Percentiles rank a stretch among this genome's conserved stretches.
phyloP scores from a whole-genome alignment of 2,797 vertebrate species.

The Lophotriccus pileatus region DNA sequence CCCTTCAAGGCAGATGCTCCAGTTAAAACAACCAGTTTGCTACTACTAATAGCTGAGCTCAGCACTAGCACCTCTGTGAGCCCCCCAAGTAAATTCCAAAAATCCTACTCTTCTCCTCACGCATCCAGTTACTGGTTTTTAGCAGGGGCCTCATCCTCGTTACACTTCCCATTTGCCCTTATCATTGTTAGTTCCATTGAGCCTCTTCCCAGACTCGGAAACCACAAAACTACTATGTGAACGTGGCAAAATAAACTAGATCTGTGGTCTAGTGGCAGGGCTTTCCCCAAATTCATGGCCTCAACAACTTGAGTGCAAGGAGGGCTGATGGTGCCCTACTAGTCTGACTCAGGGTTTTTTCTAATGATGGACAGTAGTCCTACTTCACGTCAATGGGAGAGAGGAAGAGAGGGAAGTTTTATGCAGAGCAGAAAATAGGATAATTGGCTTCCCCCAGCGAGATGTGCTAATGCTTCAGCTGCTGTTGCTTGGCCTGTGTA shows the following conservation, averaged over 20 bases:
- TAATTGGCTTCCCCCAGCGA: neutral
- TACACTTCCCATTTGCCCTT: neutral
- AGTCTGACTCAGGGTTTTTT: neutral
- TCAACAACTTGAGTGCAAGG: neutral
- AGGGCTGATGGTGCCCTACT: neutral
- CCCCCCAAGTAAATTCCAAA: neutral
- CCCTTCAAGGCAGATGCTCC: neutral
- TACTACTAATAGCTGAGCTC: neutral
- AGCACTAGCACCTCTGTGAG: neutral
- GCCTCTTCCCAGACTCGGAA: neutral
- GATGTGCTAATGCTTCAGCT: neutral
- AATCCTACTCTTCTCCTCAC: neutral
- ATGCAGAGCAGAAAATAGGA: neutral
- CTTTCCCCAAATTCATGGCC: neutral
- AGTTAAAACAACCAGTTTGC: neutral
- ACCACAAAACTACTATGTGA: neutral
- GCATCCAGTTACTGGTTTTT: neutral
- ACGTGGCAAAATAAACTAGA: neutral
- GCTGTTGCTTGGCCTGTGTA: neutral
- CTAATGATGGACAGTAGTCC: neutral
- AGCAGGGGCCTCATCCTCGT: neutral
- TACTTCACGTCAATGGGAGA: neutral
- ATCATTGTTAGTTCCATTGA: neutral
- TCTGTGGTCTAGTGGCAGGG: neutral
- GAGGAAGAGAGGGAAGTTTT: neutral